Percentiles rank a stretch among this genome's conserved stretches.
Conservation (phyloP, 2,113 vertebrate genomes). For the Callaeas wilsoni region DNA sequence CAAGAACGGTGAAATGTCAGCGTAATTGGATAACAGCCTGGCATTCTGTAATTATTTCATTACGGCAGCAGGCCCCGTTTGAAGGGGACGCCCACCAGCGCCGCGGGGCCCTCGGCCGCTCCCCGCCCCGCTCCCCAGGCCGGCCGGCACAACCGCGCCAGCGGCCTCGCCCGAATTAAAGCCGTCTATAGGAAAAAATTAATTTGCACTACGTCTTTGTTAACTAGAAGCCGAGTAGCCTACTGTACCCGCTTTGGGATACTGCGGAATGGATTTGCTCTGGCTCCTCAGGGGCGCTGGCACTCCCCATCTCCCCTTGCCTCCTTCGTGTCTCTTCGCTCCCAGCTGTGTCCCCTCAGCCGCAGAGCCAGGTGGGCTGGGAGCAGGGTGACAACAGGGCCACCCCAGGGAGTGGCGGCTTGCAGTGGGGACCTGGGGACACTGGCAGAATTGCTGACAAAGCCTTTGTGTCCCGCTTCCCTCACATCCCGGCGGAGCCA, state of each 20-base stretch:
- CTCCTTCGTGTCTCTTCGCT: not conserved
- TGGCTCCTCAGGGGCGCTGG: not conserved
- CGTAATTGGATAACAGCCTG: conserved; percentile 86
- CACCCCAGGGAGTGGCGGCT: not conserved
- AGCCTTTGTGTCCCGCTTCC: not conserved
- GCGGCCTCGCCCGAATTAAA: not conserved
- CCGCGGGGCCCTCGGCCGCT: not conserved
- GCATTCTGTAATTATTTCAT: conserved; percentile 72
- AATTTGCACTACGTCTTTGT: not conserved
- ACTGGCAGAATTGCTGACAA: fast-evolving
- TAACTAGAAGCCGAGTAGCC: not conserved
- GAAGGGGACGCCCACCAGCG: not conserved
- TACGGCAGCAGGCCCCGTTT: conserved; percentile 49
- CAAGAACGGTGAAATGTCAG: conserved; percentile 85
- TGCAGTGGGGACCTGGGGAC: fast-evolving
- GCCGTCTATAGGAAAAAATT: not conserved
- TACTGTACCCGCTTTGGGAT: not conserved
- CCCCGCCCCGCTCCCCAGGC: not conserved
- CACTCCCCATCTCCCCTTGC: not conserved
- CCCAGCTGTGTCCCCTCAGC: not conserved
- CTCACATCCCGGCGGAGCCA: not conserved
- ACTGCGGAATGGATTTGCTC: no score
- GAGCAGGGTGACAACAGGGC: not conserved
- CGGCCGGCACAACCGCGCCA: fast-evolving
- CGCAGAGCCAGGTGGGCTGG: fast-evolving